A percentile compares a stretch with the other conserved stretches of the same genome.
These are phyloP conservation scores for Sphecodes monilicornis DNA, from an alignment of 2,888 invertebrate species.

Conservation along the genomic window DNA sequence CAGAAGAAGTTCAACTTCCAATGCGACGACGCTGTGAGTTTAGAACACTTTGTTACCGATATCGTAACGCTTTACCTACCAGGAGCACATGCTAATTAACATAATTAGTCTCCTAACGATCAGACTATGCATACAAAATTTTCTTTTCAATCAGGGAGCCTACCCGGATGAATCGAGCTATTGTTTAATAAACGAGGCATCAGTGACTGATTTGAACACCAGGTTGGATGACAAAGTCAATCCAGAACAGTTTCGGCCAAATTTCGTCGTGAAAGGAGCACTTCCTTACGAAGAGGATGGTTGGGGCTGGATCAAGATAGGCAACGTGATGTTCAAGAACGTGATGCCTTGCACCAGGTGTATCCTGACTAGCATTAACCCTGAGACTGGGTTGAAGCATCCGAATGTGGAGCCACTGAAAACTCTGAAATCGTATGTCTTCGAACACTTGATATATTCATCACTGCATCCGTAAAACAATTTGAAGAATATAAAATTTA, in stretches of 20 bases:
- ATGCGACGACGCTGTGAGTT: conserved; percentile 75
- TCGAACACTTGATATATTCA: not conserved
- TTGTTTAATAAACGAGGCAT: conserved; percentile 89
- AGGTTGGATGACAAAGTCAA: conserved; percentile 86
- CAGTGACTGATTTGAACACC: conserved; percentile 88
- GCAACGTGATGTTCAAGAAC: conserved; percentile 87
- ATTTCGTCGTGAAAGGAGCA: conserved; percentile 88
- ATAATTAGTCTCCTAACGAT: not conserved
- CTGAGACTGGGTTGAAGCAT: conserved; percentile 88
- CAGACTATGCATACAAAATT: not conserved
- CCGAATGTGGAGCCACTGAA: conserved; percentile 87
- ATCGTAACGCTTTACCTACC: not conserved
- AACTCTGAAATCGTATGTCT: conserved; percentile 87
- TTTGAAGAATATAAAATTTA: not conserved
- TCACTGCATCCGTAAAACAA: not conserved
- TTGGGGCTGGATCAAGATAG: conserved; percentile 90
- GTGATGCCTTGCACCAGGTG: conserved; percentile 90
- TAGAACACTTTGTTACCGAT: not conserved
- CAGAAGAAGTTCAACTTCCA: conserved; percentile 79
- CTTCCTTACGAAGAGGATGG: conserved; percentile 88
- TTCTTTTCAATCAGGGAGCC: conserved; percentile 86
- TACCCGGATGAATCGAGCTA: conserved; percentile 89
- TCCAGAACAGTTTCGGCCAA: conserved; percentile 88
- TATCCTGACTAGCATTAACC: conserved; percentile 89
- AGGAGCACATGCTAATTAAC: not conserved